Percentiles rank a stretch among this genome's conserved stretches.
Evolutionary conservation across 2,113 vertebrate genomes (phyloP).

Genomic region (Neofelis nebulosa): DNA sequence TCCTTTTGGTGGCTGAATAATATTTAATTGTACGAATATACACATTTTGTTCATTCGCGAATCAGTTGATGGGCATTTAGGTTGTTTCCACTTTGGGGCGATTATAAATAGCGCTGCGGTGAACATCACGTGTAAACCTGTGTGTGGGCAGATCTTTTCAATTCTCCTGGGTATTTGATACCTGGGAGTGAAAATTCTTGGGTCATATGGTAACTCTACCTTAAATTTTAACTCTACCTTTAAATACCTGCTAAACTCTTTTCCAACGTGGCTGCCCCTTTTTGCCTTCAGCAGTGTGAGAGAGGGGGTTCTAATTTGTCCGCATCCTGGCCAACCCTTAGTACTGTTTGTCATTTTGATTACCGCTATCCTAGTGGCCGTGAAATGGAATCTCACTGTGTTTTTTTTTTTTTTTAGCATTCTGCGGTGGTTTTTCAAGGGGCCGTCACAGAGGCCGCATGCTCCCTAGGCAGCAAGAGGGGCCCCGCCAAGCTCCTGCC

Average conservation of each 20-base stretch:
- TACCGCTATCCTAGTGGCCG: neutral
- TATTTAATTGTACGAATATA: neutral
- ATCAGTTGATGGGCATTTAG: neutral
- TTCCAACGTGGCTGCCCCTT: neutral
- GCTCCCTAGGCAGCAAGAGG: fast-evolving
- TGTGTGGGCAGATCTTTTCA: neutral
- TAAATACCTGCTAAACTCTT: neutral
- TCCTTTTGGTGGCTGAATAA: neutral
- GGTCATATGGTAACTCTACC: neutral
- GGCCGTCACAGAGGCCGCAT: neutral
- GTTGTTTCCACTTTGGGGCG: neutral
- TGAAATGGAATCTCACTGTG: neutral
- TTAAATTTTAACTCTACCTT: neutral
- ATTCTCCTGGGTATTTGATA: neutral
- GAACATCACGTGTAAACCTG: neutral
- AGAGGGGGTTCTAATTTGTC: neutral
- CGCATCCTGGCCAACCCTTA: neutral
- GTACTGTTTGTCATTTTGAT: neutral
- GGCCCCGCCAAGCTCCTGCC: neutral
- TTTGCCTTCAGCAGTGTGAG: neutral
- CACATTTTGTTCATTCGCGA: neutral
- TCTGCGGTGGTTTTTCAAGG: neutral
- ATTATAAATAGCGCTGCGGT: neutral
- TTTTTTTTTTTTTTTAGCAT: neutral
- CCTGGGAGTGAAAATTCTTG: neutral